Base-by-base conservation (phyloP, 2,113 vertebrate genomes). In the Malurus alboscapulatus region DNA sequence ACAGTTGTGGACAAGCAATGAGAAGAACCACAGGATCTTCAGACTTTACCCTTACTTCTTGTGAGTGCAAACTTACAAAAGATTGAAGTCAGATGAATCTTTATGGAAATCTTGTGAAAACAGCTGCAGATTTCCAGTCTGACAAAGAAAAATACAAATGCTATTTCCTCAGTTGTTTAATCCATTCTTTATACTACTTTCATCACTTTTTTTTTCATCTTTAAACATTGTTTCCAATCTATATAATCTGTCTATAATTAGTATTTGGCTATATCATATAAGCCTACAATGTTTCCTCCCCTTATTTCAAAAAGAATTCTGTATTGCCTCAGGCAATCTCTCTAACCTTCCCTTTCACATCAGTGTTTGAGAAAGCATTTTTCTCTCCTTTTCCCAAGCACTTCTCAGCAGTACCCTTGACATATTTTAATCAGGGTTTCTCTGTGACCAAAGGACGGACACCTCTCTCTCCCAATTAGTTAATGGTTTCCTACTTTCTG, bases 401-500 rank as follows among this genome's bases (percentile, higher is more conserved):
- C 14, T 92, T 93, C 42, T 87, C 32, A 53, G 62, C 27, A 57
- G 45, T 81, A 91, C 32, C 58, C 51, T 95, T 95, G 81, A 92
- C 40, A 78, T 78, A 87, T 89, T 87, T 91, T 87, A 92, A 91
- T 93, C 26, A 55, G 62, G 48, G 16, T 88, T 91, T 88, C 62
- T 63, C 48, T 87, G 65, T 17, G 47, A 75, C 57, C 80, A 80
- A 88, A 90, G 58, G 55, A 95, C 38, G 3, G 89, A 93, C 85
- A 92, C 77, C 29, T 80, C 67, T 95, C 76, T 77, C 27, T 78
- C 88, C 45, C 91, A 97, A 96, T 96, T 94, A 96, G 91, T 95
- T 97, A 96, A 96, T 96, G 85, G 89, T 79, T 94, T 93, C 61
- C 84, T 92, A 59, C 77, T 91, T 95, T 61, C 73, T 79, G 66